Evolutionary conservation across 2,797 vertebrate species (phyloP).

Genomic region (Pteropus rufus): DNA sequence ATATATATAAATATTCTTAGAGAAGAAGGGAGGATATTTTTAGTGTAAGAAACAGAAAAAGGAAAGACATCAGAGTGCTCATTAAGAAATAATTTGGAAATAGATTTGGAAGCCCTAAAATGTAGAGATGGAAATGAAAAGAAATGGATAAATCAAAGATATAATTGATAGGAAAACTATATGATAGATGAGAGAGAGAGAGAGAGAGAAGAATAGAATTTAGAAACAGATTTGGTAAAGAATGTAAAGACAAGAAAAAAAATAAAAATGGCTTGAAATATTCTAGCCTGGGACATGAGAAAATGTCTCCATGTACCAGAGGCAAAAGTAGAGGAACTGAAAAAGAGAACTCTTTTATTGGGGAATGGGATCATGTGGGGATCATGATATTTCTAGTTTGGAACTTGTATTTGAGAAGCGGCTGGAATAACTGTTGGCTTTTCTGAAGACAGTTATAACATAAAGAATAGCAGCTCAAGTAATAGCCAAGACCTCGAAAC

Average conservation of each 20-base stretch:
- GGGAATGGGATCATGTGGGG: background rate
- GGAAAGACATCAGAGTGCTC: background rate
- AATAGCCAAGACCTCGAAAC: background rate
- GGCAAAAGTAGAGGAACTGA: background rate
- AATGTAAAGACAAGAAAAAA: background rate
- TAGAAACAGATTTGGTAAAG: slow-evolving; percentile 11
- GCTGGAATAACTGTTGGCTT: background rate
- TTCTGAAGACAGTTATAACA: background rate
- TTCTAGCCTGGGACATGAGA: background rate
- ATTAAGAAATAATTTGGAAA: slow-evolving; percentile 11
- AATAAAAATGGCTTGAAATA: background rate
- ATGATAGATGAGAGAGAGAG: background rate
- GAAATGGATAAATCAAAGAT: background rate
- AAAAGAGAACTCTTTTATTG: background rate
- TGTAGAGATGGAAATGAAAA: background rate
- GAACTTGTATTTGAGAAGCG: background rate
- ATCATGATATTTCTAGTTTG: background rate
- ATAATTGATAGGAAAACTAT: background rate
- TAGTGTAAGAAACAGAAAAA: background rate
- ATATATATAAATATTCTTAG: background rate
- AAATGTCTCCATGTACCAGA: background rate
- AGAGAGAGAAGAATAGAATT: background rate
- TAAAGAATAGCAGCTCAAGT: background rate
- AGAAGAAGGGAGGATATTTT: background rate
- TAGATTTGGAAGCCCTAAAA: background rate